Percentiles rank a stretch among this genome's conserved stretches.
Conservation (phyloP, 1,140 invertebrate species). For the Rhagoletis pomonella region DNA sequence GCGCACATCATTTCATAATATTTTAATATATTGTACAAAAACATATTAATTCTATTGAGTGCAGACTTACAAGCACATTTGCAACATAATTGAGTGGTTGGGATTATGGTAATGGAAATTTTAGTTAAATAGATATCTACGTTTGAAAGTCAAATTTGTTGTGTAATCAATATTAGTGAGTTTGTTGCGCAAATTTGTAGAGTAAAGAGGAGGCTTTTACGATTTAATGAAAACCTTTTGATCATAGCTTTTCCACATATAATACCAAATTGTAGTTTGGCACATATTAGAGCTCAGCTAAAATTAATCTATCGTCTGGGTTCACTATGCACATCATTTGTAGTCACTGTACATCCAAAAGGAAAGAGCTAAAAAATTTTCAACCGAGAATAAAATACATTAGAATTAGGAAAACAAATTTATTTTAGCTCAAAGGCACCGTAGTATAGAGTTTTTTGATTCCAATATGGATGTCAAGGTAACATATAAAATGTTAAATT, state of each 20-base stretch:
- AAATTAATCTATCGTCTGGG: too few species aligned
- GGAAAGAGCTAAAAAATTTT: too few species aligned
- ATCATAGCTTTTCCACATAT: background rate
- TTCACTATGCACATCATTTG: too few species aligned
- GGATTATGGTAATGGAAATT: slow-evolving; percentile 24
- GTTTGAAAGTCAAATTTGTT: background rate
- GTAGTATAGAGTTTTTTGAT: too few species aligned
- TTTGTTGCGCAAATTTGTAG: background rate
- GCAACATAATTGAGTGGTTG: slow-evolving; percentile 21
- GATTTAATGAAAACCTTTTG: background rate
- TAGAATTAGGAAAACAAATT: too few species aligned
- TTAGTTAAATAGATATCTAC: slow-evolving; percentile 1
- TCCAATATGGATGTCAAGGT: too few species aligned
- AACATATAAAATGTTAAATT: too few species aligned
- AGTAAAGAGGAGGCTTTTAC: background rate
- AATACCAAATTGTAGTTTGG: too few species aligned
- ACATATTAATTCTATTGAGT: slow-evolving; percentile 24
- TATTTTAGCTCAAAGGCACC: too few species aligned
- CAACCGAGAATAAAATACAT: too few species aligned
- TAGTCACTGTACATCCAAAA: too few species aligned
- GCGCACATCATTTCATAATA: slow-evolving; percentile 4
- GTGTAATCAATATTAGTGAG: background rate
- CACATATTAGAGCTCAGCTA: too few species aligned
- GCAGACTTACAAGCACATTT: background rate
- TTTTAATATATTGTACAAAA: slow-evolving; percentile 31